Base-by-base conservation (phyloP, 2,113 vertebrate genomes). In the Cinclus cinclus region DNA sequence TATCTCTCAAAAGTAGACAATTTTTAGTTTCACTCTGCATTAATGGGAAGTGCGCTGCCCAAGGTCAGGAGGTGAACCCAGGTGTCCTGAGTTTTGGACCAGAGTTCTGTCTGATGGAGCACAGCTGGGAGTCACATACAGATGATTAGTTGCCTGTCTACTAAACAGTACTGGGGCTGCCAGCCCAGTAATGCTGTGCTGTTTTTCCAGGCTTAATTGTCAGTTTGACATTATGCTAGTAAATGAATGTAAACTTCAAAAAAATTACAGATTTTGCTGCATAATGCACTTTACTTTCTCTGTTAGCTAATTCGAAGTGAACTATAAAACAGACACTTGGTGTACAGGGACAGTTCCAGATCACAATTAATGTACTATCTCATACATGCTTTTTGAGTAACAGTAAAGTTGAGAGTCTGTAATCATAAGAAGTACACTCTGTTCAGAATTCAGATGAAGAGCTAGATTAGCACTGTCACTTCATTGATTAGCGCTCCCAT, bases 381-480 rank as follows among this genome's bases (percentile, higher is more conserved):
- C 62, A 46, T 6, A 20, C 15, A 14, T 52, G n/a, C 46, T 90
- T 75, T 87, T 87, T 67, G 67, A 50, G 37, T 78, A 79, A 64
- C 52, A 62, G 53, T 81, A 10, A 75, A 65, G n/a, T 33, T 93
- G 63, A 96, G 93, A 65, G 33, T 68, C 17, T 25, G 60, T 15
- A 68, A 50, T 94, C 71, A 69, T 89, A 90, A 78, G 65, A 81
- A 81, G 86, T 92, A 62, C 76, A 90, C 76, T 92, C 52, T 95
- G 39, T 94, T 97, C 86, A 95, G 95, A 98, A 90, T 78, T 15
- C 74, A 95, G 89, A 92, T 78, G 23, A 80, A 74, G 53, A 78
- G 68, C 79, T 41, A 94, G 81, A 96, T 97, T 93, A 96, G 84
- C 83, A 52, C 70, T 96, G 91, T 94, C 93, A 83, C 65, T 92